A percentile compares a stretch with the other conserved stretches of the same genome.
These are phyloP conservation scores for Sebastes glaucus DNA, from an alignment of 2,797 vertebrate genomes.

Conservation along the genomic window DNA sequence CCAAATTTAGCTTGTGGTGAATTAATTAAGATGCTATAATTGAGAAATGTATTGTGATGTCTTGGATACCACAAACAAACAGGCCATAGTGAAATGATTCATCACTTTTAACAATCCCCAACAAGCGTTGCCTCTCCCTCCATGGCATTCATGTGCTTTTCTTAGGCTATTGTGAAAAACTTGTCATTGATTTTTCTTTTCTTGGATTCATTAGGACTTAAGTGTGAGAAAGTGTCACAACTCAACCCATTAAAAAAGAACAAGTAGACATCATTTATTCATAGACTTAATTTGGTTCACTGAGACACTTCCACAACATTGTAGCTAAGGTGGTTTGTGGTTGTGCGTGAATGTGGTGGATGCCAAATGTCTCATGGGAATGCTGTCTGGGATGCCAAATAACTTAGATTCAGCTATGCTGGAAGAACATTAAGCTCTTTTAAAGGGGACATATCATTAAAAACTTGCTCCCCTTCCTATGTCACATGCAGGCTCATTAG, in stretches of 20 bases:
- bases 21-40: background rate
- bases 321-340: background rate
- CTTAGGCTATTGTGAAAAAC: background rate
- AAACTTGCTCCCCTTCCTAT: background rate
- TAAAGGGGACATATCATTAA: background rate
- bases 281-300: background rate
- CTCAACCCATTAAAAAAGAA: background rate
- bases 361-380: constrained; percentile 5
- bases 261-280: background rate
- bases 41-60: background rate
- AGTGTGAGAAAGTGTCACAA: background rate
- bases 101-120: background rate
- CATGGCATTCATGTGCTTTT: background rate
- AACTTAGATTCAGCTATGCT: background rate
- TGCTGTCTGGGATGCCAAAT: background rate
- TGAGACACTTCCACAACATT: background rate
- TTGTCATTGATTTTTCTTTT: background rate
- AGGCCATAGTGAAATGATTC: background rate
- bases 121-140: background rate
- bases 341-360: background rate
- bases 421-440: background rate
- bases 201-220: background rate
- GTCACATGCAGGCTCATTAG: too few relatives aligned
- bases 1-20: background rate
- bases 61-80: background rate